phyloP scores from a whole-genome alignment of 2,888 invertebrate species.

The Zelleria hepariella region DNA sequence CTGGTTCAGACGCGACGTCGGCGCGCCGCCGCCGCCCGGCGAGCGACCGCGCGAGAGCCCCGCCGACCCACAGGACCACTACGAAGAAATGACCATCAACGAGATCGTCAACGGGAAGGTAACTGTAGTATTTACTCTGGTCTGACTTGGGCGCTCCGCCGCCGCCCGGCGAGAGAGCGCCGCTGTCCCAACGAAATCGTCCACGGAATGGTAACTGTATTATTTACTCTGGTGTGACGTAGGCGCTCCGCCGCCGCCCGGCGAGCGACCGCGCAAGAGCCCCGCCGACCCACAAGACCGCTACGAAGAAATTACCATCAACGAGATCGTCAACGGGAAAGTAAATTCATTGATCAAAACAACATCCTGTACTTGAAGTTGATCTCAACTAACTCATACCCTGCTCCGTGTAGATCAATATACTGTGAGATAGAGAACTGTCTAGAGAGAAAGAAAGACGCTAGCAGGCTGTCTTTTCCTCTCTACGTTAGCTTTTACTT shows the following conservation, averaged over 20 bases:
- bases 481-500: too few species aligned
- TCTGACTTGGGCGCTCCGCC: slow-evolving; percentile 74
- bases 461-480: too few species aligned
- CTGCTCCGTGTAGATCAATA: too few species aligned
- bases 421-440: too few species aligned
- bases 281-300: slow-evolving; percentile 33
- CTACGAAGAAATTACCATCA: slow-evolving; percentile 87
- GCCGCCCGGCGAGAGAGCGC: slow-evolving; percentile 34
- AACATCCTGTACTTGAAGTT: too few species aligned
- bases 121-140: slow-evolving; percentile 61
- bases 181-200: slow-evolving; percentile 19
- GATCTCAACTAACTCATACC: too few species aligned
- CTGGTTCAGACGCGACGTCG: slow-evolving; percentile 91
- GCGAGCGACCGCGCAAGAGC: slow-evolving; percentile 43
- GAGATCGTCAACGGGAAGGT: slow-evolving; percentile 98
- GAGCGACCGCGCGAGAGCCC: slow-evolving; percentile 43
- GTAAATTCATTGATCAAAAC: too few species aligned
- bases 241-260: slow-evolving; percentile 36
- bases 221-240: slow-evolving; percentile 79
- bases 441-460: too few species aligned
- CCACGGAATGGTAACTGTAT: neutral
- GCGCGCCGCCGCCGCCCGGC: slow-evolving; percentile 33
- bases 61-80: slow-evolving; percentile 47
- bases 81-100: slow-evolving; percentile 88
- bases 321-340: slow-evolving; percentile 98